Percentiles rank a stretch among this genome's conserved stretches.
phyloP scores from a whole-genome alignment of 2,888 invertebrate species.

The Volucella inflata region DNA sequence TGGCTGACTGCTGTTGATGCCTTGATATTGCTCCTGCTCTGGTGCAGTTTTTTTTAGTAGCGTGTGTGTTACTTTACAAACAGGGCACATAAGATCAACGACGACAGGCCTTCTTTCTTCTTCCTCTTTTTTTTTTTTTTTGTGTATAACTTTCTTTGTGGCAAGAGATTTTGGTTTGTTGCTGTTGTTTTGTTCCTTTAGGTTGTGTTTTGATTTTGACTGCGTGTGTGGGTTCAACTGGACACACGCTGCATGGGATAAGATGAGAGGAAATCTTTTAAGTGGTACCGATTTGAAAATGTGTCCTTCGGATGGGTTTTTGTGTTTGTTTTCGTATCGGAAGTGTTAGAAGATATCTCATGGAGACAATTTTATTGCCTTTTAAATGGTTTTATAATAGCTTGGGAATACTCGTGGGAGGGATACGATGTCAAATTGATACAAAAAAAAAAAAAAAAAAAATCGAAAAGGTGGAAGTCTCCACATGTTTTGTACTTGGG shows the following conservation, averaged over 20 bases:
- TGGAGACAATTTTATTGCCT: slow-evolving; percentile 67
- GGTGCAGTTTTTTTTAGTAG: slow-evolving; percentile 55
- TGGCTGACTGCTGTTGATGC: slow-evolving; percentile 12
- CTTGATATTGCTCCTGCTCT: slow-evolving; percentile 22
- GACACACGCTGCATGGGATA: slow-evolving; percentile 65
- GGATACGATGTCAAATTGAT: not conserved
- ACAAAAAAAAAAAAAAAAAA: not conserved
- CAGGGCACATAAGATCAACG: slow-evolving; percentile 32
- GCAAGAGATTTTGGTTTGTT: no score
- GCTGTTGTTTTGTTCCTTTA: slow-evolving; percentile 9
- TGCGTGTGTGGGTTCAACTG: slow-evolving; percentile 67
- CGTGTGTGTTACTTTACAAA: slow-evolving; percentile 15
- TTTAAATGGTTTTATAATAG: slow-evolving; percentile 45
- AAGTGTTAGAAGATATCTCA: slow-evolving; percentile 61
- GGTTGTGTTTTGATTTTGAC: slow-evolving; percentile 49
- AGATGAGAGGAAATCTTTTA: slow-evolving; percentile 60
- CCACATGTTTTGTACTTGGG: no score
- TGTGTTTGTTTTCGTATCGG: slow-evolving; percentile 46
- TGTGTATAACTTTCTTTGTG: slow-evolving; percentile 29
- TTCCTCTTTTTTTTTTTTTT: slow-evolving; percentile 19
- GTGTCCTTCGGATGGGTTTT: slow-evolving; percentile 49
- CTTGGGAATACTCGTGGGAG: slow-evolving; percentile 16
- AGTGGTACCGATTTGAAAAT: slow-evolving; percentile 43
- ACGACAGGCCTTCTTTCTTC: slow-evolving; percentile 45
- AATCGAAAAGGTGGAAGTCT: no score